These are phyloP conservation scores for Galago senegalensis DNA, from an alignment of 2,797 vertebrate genomes.

Conservation along the genomic window DNA sequence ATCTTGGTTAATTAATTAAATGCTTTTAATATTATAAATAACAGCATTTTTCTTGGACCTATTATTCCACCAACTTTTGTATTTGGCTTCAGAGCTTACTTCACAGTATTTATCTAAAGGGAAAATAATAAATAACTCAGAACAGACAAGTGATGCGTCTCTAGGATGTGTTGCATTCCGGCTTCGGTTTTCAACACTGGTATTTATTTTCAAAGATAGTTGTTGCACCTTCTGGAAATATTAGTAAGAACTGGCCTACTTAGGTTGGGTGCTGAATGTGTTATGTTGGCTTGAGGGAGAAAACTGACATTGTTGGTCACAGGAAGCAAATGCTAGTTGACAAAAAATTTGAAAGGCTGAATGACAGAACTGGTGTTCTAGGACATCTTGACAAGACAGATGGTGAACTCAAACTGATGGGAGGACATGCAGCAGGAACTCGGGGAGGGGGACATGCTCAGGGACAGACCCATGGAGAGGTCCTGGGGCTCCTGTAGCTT, in stretches of 20 bases:
- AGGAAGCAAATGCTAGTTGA: not conserved
- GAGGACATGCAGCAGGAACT: not conserved
- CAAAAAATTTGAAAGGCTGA: not conserved
- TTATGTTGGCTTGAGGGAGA: not conserved
- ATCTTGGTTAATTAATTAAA: not conserved
- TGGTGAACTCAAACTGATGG: not conserved
- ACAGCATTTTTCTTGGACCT: not conserved
- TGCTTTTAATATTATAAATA: slow-evolving; percentile 16
- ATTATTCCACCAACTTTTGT: not conserved
- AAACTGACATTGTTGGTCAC: not conserved
- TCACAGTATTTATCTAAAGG: slow-evolving; percentile 36
- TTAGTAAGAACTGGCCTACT: slow-evolving; percentile 30
- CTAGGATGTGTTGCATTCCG: not conserved
- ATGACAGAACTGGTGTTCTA: not conserved
- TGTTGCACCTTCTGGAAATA: not conserved
- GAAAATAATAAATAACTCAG: not conserved
- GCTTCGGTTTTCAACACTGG: not conserved
- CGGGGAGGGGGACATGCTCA: not conserved
- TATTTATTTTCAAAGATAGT: slow-evolving; percentile 17
- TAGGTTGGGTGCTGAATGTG: not conserved
- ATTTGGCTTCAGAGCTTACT: not conserved
- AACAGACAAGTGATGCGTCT: not conserved
- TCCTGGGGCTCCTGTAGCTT: not conserved
- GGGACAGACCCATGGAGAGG: not conserved
- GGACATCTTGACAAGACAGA: not conserved